Conservation (phyloP, 2,797 vertebrate species). For the Leucoraja ocellata region DNA sequence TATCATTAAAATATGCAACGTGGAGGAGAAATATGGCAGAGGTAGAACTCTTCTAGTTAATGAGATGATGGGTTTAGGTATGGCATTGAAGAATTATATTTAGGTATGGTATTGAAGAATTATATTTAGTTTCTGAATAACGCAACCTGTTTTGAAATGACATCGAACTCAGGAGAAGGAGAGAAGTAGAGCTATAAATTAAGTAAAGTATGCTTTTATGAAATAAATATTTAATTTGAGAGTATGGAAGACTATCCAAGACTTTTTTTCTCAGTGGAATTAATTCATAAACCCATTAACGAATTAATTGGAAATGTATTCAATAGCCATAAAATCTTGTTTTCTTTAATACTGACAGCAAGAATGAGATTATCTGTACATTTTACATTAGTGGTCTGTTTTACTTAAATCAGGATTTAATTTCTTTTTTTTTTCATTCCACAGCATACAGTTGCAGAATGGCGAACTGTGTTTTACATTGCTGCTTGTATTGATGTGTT, state of each 20-base stretch:
- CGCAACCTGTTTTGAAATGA: background rate
- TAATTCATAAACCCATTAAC: background rate
- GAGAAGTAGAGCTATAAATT: background rate
- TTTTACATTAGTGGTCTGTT: background rate
- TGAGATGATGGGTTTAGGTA: too few relatives aligned
- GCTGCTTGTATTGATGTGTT: conserved; percentile 81
- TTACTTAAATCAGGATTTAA: background rate
- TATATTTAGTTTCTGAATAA: background rate
- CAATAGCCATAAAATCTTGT: background rate
- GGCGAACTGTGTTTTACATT: conserved; percentile 89
- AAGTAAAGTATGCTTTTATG: background rate
- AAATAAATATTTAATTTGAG: background rate
- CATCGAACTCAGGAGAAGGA: background rate
- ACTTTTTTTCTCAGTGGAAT: background rate
- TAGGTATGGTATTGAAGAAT: too few relatives aligned
- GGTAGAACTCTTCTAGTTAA: too few relatives aligned
- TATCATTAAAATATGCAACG: too few relatives aligned
- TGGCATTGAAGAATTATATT: too few relatives aligned
- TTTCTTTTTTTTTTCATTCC: conserved; percentile 42
- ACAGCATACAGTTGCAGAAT: conserved; percentile 84
- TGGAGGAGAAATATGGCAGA: too few relatives aligned
- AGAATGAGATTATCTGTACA: background rate
- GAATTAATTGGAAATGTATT: background rate
- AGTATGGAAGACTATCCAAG: background rate
- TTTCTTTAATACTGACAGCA: background rate